phyloP scores from a whole-genome alignment of 30 jellyfish, hydroid and myxozoan genomes.

The Hydra vulgaris region DNA sequence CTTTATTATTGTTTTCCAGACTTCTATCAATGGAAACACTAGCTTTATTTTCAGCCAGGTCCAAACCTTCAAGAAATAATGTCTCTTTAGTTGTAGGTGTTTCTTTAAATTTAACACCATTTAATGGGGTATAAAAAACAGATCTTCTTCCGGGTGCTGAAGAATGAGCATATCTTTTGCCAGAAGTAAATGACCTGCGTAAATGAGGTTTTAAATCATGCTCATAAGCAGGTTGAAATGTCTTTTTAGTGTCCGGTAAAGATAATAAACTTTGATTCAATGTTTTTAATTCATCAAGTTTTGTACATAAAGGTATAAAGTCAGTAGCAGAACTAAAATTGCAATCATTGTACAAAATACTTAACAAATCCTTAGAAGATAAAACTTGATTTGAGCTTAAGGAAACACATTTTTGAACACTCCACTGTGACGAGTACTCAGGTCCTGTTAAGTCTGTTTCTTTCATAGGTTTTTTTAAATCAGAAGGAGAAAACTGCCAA shows the following conservation, averaged over 20 bases:
- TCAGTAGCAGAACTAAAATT: neutral
- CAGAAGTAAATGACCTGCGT: constrained; percentile 1
- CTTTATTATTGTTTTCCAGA: neutral
- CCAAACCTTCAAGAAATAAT: constrained; percentile 22
- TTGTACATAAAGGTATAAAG: neutral
- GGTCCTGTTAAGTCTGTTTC: constrained; percentile 41
- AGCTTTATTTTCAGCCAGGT: neutral
- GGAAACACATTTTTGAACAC: neutral
- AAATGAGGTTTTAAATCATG: neutral
- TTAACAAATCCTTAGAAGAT: neutral
- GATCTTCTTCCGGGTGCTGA: neutral
- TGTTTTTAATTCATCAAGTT: neutral
- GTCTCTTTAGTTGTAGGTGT: constrained; percentile 8
- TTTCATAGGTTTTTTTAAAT: neutral
- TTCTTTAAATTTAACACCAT: neutral
- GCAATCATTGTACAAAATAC: neutral
- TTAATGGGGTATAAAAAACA: neutral
- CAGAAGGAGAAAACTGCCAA: constrained; percentile 14
- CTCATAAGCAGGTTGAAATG: neutral
- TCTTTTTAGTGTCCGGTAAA: neutral
- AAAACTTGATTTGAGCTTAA: neutral
- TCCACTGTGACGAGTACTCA: constrained; percentile 12
- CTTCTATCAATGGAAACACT: neutral
- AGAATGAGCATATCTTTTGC: neutral
- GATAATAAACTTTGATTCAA: no score